Percentiles rank a stretch among this genome's conserved stretches.
These are phyloP conservation scores for Grallaria varia DNA, from an alignment of 2,113 vertebrate species.

Conservation along the genomic window DNA sequence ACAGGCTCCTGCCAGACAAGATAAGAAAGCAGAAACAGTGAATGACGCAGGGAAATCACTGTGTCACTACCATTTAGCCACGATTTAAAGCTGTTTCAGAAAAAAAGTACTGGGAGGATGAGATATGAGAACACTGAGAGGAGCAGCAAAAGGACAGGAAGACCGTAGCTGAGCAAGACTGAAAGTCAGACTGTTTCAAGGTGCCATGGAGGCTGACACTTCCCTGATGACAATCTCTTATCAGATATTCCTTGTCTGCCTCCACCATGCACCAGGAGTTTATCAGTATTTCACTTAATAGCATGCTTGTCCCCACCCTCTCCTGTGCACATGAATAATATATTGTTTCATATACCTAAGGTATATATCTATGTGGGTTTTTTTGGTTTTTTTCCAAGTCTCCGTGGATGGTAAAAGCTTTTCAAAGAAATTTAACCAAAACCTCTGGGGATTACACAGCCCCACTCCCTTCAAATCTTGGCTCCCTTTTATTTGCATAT, in stretches of 20 bases:
- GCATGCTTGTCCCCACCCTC: neutral
- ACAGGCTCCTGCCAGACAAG: neutral
- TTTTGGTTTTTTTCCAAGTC: neutral
- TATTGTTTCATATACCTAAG: neutral
- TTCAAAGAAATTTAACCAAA: neutral
- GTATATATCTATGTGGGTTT: neutral
- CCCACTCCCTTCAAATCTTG: neutral
- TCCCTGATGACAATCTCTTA: neutral
- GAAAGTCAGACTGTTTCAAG: neutral
- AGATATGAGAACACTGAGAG: neutral
- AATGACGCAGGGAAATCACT: neutral
- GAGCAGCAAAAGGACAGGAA: neutral
- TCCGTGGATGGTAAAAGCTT: neutral
- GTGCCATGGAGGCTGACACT: neutral
- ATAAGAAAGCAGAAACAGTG: neutral
- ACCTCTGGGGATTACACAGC: neutral
- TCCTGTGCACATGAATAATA: neutral
- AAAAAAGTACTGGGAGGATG: neutral
- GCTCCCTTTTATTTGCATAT: neutral
- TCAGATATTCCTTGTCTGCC: neutral
- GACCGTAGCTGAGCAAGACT: neutral
- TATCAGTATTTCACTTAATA: neutral
- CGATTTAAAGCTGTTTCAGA: neutral
- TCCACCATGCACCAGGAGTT: neutral
- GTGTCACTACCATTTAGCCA: neutral